phyloP scores from a whole-genome alignment of 2,888 invertebrate genomes.

The Girardia tigrina region DNA sequence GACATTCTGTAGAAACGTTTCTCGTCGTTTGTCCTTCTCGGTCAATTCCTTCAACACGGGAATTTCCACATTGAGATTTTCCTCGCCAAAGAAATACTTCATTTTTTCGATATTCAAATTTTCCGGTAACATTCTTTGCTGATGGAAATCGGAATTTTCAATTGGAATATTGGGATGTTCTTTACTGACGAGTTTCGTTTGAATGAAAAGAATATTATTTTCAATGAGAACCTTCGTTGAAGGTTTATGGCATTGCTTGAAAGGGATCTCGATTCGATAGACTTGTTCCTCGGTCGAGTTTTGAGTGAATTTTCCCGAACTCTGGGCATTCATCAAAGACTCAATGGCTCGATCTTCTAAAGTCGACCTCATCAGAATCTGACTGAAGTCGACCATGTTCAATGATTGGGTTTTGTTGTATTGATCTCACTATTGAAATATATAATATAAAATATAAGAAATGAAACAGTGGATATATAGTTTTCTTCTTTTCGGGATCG shows the following conservation, averaged over 20 bases:
- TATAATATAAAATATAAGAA: too few species aligned
- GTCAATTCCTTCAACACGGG: background rate
- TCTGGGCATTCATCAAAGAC: constrained; percentile 11
- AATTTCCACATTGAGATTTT: background rate
- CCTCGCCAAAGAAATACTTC: background rate
- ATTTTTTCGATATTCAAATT: background rate
- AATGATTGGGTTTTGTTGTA: too few species aligned
- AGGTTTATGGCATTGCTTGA: background rate
- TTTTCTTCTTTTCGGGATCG: too few species aligned
- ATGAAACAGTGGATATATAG: too few species aligned
- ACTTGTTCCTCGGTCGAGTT: background rate
- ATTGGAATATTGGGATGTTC: background rate
- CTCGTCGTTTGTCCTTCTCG: background rate
- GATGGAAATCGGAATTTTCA: background rate
- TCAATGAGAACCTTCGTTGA: background rate
- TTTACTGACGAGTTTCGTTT: background rate
- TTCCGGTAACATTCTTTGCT: background rate
- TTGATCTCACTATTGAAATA: too few species aligned
- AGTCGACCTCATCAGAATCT: background rate
- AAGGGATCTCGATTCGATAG: background rate
- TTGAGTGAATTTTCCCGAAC: background rate
- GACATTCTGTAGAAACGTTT: background rate
- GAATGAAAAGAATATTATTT: background rate
- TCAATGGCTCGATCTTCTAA: background rate
- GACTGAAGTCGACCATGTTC: background rate